phyloP scores from a whole-genome alignment of 2,113 vertebrate species.

The Proterorhinus semilunaris region DNA sequence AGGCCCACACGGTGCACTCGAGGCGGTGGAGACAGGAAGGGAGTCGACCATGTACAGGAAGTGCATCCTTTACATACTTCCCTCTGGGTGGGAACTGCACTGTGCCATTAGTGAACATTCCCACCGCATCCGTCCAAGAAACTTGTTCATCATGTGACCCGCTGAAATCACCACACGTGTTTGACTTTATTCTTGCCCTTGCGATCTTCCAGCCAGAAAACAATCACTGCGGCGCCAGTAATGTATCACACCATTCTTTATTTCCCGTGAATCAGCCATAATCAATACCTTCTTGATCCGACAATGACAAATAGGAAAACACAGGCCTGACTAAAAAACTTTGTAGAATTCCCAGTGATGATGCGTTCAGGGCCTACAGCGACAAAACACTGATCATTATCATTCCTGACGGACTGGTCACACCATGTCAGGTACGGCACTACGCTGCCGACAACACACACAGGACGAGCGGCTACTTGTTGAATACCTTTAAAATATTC shows the following conservation, averaged over 20 bases:
- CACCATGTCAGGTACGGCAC: slow-evolving; percentile 20
- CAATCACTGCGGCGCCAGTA: slow-evolving; percentile 33
- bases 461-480: slow-evolving; percentile 33
- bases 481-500: not conserved
- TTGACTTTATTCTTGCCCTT: not conserved
- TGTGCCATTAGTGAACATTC: slow-evolving; percentile 23
- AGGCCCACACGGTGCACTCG: slow-evolving; percentile 39
- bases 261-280: slow-evolving; percentile 13
- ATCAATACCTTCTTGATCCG: slow-evolving; percentile 34
- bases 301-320: slow-evolving; percentile 33
- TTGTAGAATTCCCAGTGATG: slow-evolving; percentile 21
- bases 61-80: slow-evolving; percentile 55
- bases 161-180: not conserved
- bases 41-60: slow-evolving; percentile 51
- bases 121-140: slow-evolving; percentile 38
- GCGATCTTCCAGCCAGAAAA: slow-evolving; percentile 31
- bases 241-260: slow-evolving; percentile 35
- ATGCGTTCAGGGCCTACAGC: slow-evolving; percentile 27
- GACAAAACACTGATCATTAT: slow-evolving; percentile 23
- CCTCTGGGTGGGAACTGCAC: slow-evolving; percentile 36
- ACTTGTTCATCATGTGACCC: slow-evolving; percentile 11
- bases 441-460: not conserved
- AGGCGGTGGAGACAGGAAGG: slow-evolving; percentile 67
- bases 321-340: slow-evolving; percentile 28
- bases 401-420: slow-evolving; percentile 48